phyloP scores from a whole-genome alignment of 2,888 invertebrate genomes.

The Yponomeuta cagnagella region DNA sequence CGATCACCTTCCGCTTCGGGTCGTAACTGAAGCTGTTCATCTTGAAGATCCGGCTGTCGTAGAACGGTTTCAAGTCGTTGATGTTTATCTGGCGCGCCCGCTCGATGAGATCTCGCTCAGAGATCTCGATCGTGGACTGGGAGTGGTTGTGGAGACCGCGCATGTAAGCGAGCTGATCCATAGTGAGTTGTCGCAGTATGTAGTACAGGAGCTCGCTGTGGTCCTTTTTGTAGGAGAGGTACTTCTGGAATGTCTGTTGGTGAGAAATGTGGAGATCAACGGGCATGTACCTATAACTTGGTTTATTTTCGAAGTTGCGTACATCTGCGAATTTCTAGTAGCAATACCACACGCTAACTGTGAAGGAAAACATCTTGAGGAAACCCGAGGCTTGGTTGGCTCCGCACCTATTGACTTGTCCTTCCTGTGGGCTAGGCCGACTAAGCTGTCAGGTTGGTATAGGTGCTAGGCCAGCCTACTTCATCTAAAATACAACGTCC shows the following conservation, averaged over 20 bases:
- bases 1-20: conserved; percentile 86
- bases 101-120: conserved; percentile 79
- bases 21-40: conserved; percentile 93
- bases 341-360: no score
- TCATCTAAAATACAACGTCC: no score
- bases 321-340: no score
- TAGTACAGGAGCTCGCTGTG: conserved; percentile 97
- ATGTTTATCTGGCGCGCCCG: conserved; percentile 95
- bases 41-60: conserved; percentile 91
- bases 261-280: conserved; percentile 18
- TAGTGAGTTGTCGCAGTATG: conserved; percentile 92
- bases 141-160: conserved; percentile 80
- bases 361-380: no score
- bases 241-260: conserved; percentile 92
- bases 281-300: no score
- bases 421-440: no score
- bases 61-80: conserved; percentile 91
- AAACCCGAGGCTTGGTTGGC: no score
- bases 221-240: conserved; percentile 94
- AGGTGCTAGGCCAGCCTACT: no score
- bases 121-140: conserved; percentile 85
- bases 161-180: conserved; percentile 93
- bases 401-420: no score
- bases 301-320: no score
- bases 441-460: no score